phyloP scores from a whole-genome alignment of 2,797 vertebrate species.

The Petrocephalus sullivani region DNA sequence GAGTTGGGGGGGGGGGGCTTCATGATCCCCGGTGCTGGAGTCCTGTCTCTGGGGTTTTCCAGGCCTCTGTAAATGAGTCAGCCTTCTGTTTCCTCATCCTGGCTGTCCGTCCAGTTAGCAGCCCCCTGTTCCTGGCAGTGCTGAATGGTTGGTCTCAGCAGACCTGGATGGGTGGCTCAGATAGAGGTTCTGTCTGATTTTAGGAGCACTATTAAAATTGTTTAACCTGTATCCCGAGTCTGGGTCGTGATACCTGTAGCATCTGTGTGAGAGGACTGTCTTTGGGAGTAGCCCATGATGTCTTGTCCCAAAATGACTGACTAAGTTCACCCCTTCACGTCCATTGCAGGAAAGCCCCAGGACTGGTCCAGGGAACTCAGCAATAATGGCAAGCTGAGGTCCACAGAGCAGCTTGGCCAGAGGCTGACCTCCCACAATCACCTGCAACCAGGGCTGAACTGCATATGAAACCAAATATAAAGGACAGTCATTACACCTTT shows the following conservation, averaged over 20 bases:
- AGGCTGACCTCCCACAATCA: not conserved
- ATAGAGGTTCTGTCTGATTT: not conserved
- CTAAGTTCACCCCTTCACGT: conserved; percentile 3
- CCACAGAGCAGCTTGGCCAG: not conserved
- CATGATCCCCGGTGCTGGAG: not conserved
- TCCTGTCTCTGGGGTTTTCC: not conserved
- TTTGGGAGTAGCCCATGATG: not conserved
- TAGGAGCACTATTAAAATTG: not conserved
- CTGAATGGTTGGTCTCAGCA: not conserved
- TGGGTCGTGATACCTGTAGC: not conserved
- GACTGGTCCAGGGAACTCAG: not conserved
- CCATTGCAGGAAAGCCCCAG: not conserved
- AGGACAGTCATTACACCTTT: not conserved
- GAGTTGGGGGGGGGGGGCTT: too few relatives aligned
- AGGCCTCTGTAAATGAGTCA: not conserved
- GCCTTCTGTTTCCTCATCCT: not conserved
- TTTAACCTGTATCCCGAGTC: not conserved
- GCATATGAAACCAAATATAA: not conserved
- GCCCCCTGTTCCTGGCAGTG: not conserved
- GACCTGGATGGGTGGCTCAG: not conserved
- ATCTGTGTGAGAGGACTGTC: not conserved
- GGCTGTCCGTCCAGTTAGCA: not conserved
- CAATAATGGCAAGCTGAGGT: not conserved
- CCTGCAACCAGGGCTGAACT: not conserved
- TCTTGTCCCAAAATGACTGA: conserved; percentile 1